Conservation (phyloP, 1,140 invertebrate species). For the Conus ventricosus region DNA sequence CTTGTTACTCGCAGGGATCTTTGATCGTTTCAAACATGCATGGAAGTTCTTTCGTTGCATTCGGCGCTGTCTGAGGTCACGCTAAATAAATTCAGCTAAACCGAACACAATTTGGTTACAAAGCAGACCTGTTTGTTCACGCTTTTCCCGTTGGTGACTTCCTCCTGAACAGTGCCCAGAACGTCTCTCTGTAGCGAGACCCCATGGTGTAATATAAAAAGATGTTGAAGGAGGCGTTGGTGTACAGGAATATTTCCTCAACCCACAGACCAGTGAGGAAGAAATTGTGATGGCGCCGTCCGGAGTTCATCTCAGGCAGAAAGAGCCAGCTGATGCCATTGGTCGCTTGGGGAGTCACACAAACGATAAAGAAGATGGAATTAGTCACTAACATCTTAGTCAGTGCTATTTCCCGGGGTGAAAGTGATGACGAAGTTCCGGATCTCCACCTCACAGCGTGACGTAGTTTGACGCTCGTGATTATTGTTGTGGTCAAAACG, state of each 20-base stretch:
- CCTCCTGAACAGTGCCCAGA: background rate
- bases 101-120: too few relatives aligned
- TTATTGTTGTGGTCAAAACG: background rate
- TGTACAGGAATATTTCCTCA: background rate
- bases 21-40: too few relatives aligned
- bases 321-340: background rate
- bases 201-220: conserved; percentile 16
- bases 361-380: conserved; percentile 15
- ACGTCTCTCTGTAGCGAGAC: conserved; percentile 11
- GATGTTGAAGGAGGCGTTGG: conserved; percentile 4
- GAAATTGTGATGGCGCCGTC: conserved; percentile 4
- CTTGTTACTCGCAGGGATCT: too few relatives aligned
- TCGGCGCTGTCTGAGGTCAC: too few relatives aligned
- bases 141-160: too few relatives aligned
- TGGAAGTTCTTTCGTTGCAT: too few relatives aligned
- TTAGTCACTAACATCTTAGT: conserved; percentile 16
- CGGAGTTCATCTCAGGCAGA: background rate
- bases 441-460: background rate
- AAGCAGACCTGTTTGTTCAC: too few relatives aligned
- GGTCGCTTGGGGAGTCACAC: background rate
- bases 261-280: background rate
- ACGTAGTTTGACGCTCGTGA: background rate
- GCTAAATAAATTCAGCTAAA: too few relatives aligned
- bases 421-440: background rate
- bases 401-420: background rate